phyloP scores from a whole-genome alignment of 1,140 invertebrate genomes.

The Zaprionus ghesquierei region DNA sequence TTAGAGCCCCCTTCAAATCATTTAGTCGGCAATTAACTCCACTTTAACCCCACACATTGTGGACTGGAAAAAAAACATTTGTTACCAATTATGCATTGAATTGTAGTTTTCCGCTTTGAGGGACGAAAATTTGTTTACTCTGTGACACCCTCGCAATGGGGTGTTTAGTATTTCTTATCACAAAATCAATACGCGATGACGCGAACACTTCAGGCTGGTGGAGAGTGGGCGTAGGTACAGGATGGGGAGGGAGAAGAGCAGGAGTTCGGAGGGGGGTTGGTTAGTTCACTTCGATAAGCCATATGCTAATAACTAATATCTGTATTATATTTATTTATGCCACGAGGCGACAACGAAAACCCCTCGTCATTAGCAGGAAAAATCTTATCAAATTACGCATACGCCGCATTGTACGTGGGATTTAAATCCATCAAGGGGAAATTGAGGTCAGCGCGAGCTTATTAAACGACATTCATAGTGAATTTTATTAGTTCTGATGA shows the following conservation, averaged over 20 bases:
- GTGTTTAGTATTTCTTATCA: conserved; percentile 55
- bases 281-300: conserved; percentile 52
- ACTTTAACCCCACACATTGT: conserved; percentile 8
- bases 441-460: conserved; percentile 68
- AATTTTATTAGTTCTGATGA: conserved; percentile 65
- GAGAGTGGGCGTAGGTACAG: neutral
- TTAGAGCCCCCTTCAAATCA: neutral
- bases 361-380: conserved; percentile 59
- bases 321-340: conserved; percentile 78
- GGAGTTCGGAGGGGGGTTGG: neutral
- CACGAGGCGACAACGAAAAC: conserved; percentile 45
- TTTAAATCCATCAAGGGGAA: conserved; percentile 5
- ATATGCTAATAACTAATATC: conserved; percentile 79
- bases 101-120: conserved; percentile 38
- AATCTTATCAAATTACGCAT: conserved; percentile 77
- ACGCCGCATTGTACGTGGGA: conserved; percentile 47
- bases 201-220: conserved; percentile 47
- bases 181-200: conserved; percentile 75
- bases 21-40: conserved; percentile 4
- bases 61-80: conserved; percentile 50
- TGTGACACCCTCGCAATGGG: conserved; percentile 20
- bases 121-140: neutral
- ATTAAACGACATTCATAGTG: conserved; percentile 63
- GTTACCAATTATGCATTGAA: conserved; percentile 66
- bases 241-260: neutral